Base-by-base conservation (phyloP, 2,888 invertebrate species). In the Barypeithes pellucidus region DNA sequence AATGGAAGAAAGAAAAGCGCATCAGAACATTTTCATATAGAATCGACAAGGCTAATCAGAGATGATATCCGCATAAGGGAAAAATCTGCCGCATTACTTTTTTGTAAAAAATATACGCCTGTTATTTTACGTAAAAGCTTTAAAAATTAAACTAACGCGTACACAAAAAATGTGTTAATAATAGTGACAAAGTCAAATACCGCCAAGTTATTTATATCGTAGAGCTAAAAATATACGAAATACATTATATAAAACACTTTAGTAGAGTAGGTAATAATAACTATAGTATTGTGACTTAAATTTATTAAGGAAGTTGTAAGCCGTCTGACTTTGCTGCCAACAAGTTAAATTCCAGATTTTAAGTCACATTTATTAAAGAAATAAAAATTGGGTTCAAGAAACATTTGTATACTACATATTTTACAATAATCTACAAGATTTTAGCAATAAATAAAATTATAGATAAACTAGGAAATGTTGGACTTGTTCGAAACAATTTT, bases 231-330 rank as follows among this genome's bases (percentile, higher is more conserved):
- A 54, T 50, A 50, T 52, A 8, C 52, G 3, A 11, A 14, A 52
- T 54, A 22, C 50, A 50, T 50, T 22, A 5, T 22, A 50, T 50
- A 12, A 50, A 50, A 50, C 54, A 54, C 14, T 54, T 54, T 14
- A 61, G 43, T 41, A 8, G 36, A 9, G n/a, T 41, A 29, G 29
- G 29, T 29, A 22, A 12, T 43, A 22, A 45, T 43, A 61, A 61
- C 43, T 43, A 61, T 24, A 14, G 14, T 61, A 43, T 22, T 61
- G 61, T 43, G 43, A 61, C 41, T 61, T 12, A 61, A 43, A 61
- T 61, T 61, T 43, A 61, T 61, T 61, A 61, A 41, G 61, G 61
- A 61, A 61, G 61, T 61, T 43, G 43, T 61, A 43, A 61, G 24
- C 61, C 7, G 61, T 43, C 61, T 43, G 43, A 24, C 24, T 24